Conservation (phyloP, 2,888 invertebrate species). For the Idaea dimidiata region DNA sequence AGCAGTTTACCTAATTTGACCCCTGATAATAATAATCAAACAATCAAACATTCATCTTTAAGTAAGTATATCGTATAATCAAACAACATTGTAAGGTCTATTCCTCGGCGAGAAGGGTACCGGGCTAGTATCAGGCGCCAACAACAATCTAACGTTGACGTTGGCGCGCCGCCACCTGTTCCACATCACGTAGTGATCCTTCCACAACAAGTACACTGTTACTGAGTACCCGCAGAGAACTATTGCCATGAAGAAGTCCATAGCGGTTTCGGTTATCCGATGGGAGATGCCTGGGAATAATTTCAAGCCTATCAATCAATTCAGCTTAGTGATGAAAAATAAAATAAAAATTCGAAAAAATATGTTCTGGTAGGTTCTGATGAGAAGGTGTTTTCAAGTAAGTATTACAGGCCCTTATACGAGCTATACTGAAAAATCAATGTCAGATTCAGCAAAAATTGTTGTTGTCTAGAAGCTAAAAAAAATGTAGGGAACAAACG, state of each 20-base stretch:
- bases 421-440: no score
- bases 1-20: no score
- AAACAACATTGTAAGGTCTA: conserved; percentile 63
- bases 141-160: conserved; percentile 82
- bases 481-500: no score
- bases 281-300: conserved; percentile 68
- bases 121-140: conserved; percentile 75
- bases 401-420: no score
- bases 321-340: background rate
- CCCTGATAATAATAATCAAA: no score
- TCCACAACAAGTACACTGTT: conserved; percentile 83
- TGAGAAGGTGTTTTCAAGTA: no score
- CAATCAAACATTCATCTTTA: conserved; percentile 14
- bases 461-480: no score
- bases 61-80: conserved; percentile 39
- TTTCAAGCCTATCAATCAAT: background rate
- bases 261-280: conserved; percentile 81
- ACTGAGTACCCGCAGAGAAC: conserved; percentile 83
- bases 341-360: conserved; percentile 6
- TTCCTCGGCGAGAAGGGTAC: conserved; percentile 67
- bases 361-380: no score
- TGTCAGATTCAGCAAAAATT: no score
- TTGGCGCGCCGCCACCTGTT: conserved; percentile 85
- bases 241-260: conserved; percentile 82
- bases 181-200: conserved; percentile 85